Percentiles rank a stretch among this genome's conserved stretches.
Conservation (phyloP, 2,797 vertebrate genomes). For the Lepus oiostolus region DNA sequence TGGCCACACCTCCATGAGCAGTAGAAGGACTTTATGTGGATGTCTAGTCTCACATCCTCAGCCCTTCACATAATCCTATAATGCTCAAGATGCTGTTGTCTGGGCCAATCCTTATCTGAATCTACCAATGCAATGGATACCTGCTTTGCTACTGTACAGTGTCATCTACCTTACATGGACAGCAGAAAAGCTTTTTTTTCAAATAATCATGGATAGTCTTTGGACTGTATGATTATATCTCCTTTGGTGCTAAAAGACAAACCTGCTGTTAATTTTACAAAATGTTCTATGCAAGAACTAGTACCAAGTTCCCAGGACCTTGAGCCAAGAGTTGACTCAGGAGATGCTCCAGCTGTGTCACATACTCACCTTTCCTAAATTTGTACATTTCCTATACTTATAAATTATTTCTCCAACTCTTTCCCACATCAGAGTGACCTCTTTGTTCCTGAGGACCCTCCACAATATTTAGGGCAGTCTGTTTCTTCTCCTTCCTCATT, state of each 20-base stretch:
- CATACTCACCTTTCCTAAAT: background rate
- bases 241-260: background rate
- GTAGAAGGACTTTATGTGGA: background rate
- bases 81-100: background rate
- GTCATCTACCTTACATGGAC: background rate
- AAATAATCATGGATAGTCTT: background rate
- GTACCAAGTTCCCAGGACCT: background rate
- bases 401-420: background rate
- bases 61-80: background rate
- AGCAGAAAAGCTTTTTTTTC: background rate
- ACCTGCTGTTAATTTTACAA: background rate
- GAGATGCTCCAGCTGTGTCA: background rate
- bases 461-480: conserved; percentile 4
- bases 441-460: background rate
- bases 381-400: background rate
- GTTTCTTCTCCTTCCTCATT: background rate
- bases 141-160: background rate
- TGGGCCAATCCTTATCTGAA: background rate
- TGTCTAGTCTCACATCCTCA: background rate
- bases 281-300: background rate
- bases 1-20: background rate
- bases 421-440: background rate
- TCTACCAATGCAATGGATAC: background rate
- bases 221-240: background rate
- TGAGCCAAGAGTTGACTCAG: background rate